Base-by-base conservation (phyloP, 2,888 invertebrate genomes). In the Taenaris catops region DNA sequence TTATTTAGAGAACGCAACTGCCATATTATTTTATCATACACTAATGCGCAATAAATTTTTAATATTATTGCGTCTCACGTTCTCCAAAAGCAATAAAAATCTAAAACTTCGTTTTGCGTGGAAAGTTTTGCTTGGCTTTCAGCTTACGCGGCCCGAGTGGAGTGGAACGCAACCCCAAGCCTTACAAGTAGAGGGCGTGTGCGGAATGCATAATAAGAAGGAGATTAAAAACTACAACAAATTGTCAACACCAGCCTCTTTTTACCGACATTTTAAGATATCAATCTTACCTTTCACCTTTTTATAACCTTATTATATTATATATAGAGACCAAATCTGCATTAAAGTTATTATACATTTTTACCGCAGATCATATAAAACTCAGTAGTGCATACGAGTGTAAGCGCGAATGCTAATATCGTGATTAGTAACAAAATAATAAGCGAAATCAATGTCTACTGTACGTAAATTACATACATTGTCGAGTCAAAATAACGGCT, bases 181-280 rank as follows among this genome's bases (percentile, higher is more conserved):
- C 73, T 73, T 74, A 81, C 83, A 83, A 78, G 79, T 75, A 84
- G 83, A 71, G 66, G 84, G 84, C 84, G 84, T 84, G 84, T 66
- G 54, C 72, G 63, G 84, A 80, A 81, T 86, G 84, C 67, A 86
- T 84, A 86, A 86, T 83, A 72, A 75, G 71, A 59, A 65, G 71
- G 62, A 76, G 78, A 84, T 84, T 86, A 86, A 83, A 84, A 86
- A 81, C 79, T 83, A 78, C 68, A 76, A 67, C 75, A 73, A 64
- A 75, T 63, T 80, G 81, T 81, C 83, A 76, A 80, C 76, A 74
- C 47, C 76, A 76, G 66, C 44, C 38, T 45, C 49, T 47, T 43
- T 49, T 14, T 14, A 14, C 4, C 3, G 14, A 14, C 14, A 3
- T 14, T 14, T 14, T 14, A 4, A 14, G 14, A 4, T 14, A n/a